phyloP scores from a whole-genome alignment of 1,140 invertebrate genomes.

The Drusus annulatus region DNA sequence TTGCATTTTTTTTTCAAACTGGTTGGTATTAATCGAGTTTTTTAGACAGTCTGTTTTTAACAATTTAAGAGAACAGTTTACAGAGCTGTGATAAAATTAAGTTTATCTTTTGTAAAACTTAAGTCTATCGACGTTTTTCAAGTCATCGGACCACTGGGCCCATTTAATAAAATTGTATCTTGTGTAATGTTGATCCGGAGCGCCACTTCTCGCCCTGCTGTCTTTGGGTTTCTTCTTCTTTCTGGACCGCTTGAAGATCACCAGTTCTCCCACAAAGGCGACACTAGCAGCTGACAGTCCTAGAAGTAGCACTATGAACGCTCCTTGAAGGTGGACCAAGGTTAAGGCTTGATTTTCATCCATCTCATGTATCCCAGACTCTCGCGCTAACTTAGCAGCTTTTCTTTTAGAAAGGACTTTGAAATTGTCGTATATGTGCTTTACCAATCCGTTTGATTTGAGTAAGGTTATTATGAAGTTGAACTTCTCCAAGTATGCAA shows the following conservation, averaged over 20 bases:
- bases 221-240: background rate
- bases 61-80: too few relatives aligned
- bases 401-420: constrained; percentile 22
- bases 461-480: constrained; percentile 36
- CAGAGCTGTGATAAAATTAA: too few relatives aligned
- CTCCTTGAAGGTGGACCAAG: constrained; percentile 53
- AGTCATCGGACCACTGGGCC: constrained; percentile 3
- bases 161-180: constrained; percentile 21
- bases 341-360: constrained; percentile 17
- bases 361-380: constrained; percentile 31
- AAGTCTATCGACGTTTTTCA: constrained; percentile 14
- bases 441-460: constrained; percentile 50
- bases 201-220: background rate
- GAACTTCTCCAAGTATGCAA: constrained; percentile 51
- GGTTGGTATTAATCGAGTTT: too few relatives aligned
- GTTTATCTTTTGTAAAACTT: constrained; percentile 9
- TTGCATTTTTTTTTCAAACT: too few relatives aligned
- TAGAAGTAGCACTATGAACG: constrained; percentile 46
- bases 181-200: background rate
- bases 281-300: constrained; percentile 31
- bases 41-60: too few relatives aligned
- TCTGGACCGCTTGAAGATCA: background rate
- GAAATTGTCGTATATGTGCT: constrained; percentile 42
- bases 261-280: constrained; percentile 44
- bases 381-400: constrained; percentile 37